Percentiles rank a stretch among this genome's conserved stretches.
Evolutionary conservation across 1,140 invertebrate species (phyloP).

Genomic region (Meloidogyne exigua): DNA sequence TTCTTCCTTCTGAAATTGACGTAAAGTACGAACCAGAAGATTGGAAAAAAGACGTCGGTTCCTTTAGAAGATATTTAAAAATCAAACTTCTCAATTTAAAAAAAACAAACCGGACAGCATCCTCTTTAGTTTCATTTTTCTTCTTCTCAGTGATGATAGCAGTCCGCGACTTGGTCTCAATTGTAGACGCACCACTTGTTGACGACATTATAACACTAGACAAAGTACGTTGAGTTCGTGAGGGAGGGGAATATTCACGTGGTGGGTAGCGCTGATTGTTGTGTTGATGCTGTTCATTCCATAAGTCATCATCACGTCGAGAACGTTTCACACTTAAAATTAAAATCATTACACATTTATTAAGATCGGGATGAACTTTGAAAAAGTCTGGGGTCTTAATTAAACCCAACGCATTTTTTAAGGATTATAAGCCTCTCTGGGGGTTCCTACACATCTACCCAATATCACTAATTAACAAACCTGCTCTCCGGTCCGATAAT

Average conservation of each 20-base stretch:
- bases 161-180: constrained; percentile 47
- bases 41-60: constrained; percentile 92
- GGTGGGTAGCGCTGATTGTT: neutral
- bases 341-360: neutral
- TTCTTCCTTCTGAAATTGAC: constrained; percentile 91
- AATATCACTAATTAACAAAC: neutral
- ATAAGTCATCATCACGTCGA: constrained; percentile 19
- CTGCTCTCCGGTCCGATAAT: constrained; percentile 26
- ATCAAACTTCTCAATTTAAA: neutral
- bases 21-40: constrained; percentile 80
- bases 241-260: constrained; percentile 20
- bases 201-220: constrained; percentile 43
- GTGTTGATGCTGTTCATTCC: neutral
- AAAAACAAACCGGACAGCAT: constrained; percentile 35
- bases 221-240: constrained; percentile 28
- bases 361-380: too few relatives aligned
- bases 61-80: constrained; percentile 63
- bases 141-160: constrained; percentile 43
- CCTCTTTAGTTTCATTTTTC: constrained; percentile 39
- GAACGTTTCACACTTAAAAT: constrained; percentile 21
- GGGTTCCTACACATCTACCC: neutral
- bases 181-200: constrained; percentile 25
- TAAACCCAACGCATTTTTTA: too few relatives aligned
- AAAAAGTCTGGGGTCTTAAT: too few relatives aligned
- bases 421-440: too few relatives aligned